phyloP scores from a whole-genome alignment of 2,113 vertebrate species.

The Cynopterus brachyotis region DNA sequence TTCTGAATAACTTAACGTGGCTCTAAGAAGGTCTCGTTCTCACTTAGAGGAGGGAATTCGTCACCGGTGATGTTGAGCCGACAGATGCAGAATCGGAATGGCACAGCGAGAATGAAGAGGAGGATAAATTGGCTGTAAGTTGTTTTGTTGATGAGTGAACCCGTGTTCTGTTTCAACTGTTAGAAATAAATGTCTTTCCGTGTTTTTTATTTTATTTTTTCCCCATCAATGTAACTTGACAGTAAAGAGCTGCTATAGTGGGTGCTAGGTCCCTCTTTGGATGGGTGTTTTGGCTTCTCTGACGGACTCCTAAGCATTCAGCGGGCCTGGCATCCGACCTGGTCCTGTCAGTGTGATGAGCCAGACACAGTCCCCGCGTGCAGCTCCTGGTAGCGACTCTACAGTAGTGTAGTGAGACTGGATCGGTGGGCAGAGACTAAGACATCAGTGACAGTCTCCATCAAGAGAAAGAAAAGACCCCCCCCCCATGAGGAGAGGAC shows the following conservation, averaged over 20 bases:
- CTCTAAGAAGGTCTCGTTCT: not conserved
- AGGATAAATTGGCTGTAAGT: constrained; percentile 95
- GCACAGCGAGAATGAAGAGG: constrained; percentile 95
- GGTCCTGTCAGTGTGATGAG: rapidly evolving
- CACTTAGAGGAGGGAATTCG: constrained; percentile 91
- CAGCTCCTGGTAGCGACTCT: rapidly evolving
- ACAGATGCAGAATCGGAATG: constrained; percentile 96
- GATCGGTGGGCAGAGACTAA: rapidly evolving
- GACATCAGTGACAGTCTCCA: rapidly evolving
- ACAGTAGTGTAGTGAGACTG: rapidly evolving
- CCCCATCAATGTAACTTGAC: rapidly evolving
- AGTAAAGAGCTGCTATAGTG: rapidly evolving
- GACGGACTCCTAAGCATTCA: rapidly evolving
- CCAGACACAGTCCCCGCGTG: not conserved
- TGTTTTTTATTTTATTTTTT: too few relatives aligned
- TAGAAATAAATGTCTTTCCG: too few relatives aligned
- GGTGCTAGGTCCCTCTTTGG: rapidly evolving
- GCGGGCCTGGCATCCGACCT: rapidly evolving
- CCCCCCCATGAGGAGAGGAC: not conserved
- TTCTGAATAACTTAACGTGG: rapidly evolving
- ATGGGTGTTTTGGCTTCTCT: rapidly evolving
- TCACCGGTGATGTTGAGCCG: constrained; percentile 92
- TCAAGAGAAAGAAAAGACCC: not conserved
- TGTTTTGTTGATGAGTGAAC: constrained; percentile 26
- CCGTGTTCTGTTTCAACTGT: rapidly evolving